Conservation (phyloP, 2,113 vertebrate genomes). For the Barnardius zonarius region DNA sequence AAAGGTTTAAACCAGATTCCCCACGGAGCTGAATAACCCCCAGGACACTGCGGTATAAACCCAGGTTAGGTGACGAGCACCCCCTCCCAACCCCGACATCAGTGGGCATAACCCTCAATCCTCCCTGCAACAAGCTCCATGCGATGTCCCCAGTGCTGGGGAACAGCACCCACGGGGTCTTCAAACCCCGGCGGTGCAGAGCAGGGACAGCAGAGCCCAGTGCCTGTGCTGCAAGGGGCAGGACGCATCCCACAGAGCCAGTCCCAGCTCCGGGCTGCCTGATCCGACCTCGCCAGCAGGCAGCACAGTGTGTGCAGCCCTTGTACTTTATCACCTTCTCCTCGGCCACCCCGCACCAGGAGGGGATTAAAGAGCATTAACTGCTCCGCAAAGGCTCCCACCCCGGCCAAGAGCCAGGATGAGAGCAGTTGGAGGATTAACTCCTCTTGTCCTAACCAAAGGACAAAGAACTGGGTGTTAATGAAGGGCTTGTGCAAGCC, state of each 20-base stretch:
- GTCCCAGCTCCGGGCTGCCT: neutral
- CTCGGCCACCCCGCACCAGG: accelerated
- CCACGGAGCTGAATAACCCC: neutral
- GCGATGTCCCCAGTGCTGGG: neutral
- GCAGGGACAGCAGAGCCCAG: neutral
- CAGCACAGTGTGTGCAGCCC: neutral
- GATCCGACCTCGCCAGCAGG: neutral
- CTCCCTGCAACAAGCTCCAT: accelerated
- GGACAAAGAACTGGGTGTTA: neutral
- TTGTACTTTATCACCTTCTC: conserved; percentile 17
- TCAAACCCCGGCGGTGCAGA: accelerated
- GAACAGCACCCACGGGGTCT: accelerated
- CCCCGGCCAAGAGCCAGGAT: neutral
- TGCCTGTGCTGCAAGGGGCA: accelerated
- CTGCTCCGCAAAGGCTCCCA: neutral
- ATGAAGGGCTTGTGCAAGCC: accelerated
- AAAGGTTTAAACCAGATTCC: neutral
- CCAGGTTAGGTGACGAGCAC: accelerated
- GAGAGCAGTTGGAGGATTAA: neutral
- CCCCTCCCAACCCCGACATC: accelerated
- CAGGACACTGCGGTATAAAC: accelerated
- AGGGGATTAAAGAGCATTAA: conserved; percentile 40
- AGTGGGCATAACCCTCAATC: neutral
- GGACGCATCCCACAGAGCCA: neutral
- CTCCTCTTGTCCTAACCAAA: neutral